These are phyloP conservation scores for Amblyjoppa fuscipennis DNA, from an alignment of 2,888 invertebrate genomes.

Conservation along the genomic window DNA sequence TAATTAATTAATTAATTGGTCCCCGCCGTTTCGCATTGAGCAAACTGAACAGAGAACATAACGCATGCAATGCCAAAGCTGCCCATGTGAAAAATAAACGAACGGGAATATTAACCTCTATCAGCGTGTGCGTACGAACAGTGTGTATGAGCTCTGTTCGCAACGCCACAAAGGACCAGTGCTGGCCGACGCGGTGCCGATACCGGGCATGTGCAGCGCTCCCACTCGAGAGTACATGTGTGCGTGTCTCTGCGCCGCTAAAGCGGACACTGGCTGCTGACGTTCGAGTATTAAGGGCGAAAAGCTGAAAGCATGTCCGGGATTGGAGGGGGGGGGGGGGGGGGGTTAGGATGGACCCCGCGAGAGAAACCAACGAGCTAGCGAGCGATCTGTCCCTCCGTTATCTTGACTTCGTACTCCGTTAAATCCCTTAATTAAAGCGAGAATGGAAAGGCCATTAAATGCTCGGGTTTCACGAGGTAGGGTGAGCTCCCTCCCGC, in stretches of 20 bases:
- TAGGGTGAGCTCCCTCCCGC: conserved; percentile 27
- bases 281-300: conserved; percentile 58
- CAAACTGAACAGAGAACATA: not conserved
- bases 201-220: too few relatives aligned
- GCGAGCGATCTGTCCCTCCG: conserved; percentile 56
- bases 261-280: conserved; percentile 44
- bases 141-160: too few relatives aligned
- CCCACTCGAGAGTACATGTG: too few relatives aligned
- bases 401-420: conserved; percentile 70
- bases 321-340: not conserved
- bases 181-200: too few relatives aligned
- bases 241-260: not conserved
- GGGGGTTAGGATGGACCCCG: not conserved
- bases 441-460: conserved; percentile 67
- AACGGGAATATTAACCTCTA: conserved; percentile 10
- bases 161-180: too few relatives aligned
- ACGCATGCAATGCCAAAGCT: not conserved
- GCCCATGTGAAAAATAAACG: conserved; percentile 4
- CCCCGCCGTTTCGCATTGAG: not conserved
- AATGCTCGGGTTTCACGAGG: conserved; percentile 60
- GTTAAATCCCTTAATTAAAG: conserved; percentile 71
- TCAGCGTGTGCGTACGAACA: not conserved
- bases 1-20: not conserved
- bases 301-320: conserved; percentile 31
- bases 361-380: conserved; percentile 18